phyloP scores from a whole-genome alignment of 2,113 vertebrate genomes.

The Geothlypis trichas region DNA sequence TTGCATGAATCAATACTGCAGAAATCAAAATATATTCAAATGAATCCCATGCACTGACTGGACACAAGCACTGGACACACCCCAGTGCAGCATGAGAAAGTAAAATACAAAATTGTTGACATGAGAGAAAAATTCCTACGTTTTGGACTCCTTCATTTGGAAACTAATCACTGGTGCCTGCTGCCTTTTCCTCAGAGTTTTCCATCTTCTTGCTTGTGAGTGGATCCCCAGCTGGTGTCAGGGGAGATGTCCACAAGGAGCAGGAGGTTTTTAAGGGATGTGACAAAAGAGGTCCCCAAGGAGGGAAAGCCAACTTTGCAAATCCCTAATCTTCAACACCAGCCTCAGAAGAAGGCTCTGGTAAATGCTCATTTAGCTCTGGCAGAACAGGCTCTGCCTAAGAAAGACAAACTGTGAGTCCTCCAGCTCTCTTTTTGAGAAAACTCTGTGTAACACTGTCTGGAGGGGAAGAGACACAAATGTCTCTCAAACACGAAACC shows the following conservation, averaged over 20 bases:
- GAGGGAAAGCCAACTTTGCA: not conserved
- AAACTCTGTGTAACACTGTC: not conserved
- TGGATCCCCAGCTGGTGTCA: not conserved
- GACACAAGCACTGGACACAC: not conserved
- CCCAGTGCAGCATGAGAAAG: not conserved
- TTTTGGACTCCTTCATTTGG: not conserved
- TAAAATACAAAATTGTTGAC: not conserved
- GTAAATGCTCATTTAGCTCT: not conserved
- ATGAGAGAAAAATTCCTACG: not conserved
- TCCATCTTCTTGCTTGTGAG: not conserved
- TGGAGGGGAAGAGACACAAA: not conserved
- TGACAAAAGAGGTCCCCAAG: not conserved
- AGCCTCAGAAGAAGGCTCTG: not conserved
- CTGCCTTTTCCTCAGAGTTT: not conserved
- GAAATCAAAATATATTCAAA: not conserved
- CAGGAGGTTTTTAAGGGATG: not conserved
- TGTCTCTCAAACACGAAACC: not conserved
- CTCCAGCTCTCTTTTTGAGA: not conserved
- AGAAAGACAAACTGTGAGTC: not conserved
- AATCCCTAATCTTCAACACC: not conserved
- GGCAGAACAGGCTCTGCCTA: not conserved
- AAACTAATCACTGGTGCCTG: not conserved
- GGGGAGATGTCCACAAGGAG: not conserved
- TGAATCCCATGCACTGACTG: not conserved
- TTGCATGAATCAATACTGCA: not conserved